Base-by-base conservation (phyloP, 2,888 invertebrate genomes). In the Ichneumoninae sp. region DNA sequence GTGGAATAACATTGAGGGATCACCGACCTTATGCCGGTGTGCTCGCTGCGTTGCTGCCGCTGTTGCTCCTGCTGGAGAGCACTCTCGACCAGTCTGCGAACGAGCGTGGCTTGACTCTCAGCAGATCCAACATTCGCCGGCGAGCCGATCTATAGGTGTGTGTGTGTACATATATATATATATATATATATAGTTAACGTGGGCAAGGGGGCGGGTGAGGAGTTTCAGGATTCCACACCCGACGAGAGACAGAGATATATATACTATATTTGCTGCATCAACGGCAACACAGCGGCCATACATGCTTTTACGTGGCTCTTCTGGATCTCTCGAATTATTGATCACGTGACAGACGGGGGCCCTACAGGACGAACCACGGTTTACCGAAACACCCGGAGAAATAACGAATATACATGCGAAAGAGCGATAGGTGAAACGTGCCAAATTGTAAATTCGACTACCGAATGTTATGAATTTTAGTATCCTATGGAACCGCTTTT, bases 1-100 rank as follows among this genome's bases (percentile, higher is more conserved):
- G 89, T 89, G 88, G 89, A 91, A 90, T 90, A 91, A 90, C 89
- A 89, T 87, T 85, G 89, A 88, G 89, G 89, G 87, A 89, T 89
- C 89, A 87, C 87, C 88, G 88, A 86, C 86, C 86, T 80, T 80
- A 74, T 62, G 50, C 36, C 47, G 40, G 65, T 74, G 26, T 26
- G 22, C 57, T 22, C 13, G 57, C 22, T 84, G 87, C 60, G 52
- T 82, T 62, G 85, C 70, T 60, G 80, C 74, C 74, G 76, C 54
- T 72, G 83, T 74, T 71, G 13, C 77, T 74, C 54, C 80, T 62
- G 78, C 54, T 70, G 71, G 75, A 72, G 72, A 76, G 68, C 79
- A 71, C 81, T 75, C 82, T 80, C 71, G 71, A 52, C 54, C 71
- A 54, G 70, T 78, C 44, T 62, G 70, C 60, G 62, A 78, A 62